Conservation (phyloP, 2,797 vertebrate species). For the Sparus aurata region DNA sequence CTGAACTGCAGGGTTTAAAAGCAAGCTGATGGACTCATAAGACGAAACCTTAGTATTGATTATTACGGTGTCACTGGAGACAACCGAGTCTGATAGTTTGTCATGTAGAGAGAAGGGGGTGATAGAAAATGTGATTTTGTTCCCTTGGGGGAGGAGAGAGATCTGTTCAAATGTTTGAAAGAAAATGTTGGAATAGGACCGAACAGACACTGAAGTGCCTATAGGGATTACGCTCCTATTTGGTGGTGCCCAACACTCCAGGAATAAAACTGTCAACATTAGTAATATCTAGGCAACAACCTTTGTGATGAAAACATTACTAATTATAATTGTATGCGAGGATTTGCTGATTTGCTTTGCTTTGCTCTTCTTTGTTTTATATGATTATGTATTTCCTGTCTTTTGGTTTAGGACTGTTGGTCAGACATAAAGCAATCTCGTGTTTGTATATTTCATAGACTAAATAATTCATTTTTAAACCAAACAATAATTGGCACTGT, state of each 20-base stretch:
- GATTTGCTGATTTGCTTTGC: neutral
- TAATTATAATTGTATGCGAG: neutral
- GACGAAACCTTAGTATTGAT: constrained; percentile 35
- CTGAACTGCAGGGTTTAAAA: constrained; percentile 21
- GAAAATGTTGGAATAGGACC: neutral
- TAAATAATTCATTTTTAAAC: neutral
- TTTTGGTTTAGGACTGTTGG: too few species aligned
- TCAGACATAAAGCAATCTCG: neutral
- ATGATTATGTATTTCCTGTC: too few species aligned
- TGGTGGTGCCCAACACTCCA: neutral
- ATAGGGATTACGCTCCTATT: neutral
- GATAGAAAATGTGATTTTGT: constrained; percentile 16
- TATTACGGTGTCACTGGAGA: constrained; percentile 21
- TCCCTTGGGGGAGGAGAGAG: neutral
- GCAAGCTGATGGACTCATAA: neutral
- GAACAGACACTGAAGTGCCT: constrained; percentile 5
- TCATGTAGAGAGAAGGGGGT: constrained; percentile 4
- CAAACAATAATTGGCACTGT: neutral
- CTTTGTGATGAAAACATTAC: neutral
- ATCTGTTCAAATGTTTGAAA: constrained; percentile 8
- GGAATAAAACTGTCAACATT: constrained; percentile 11
- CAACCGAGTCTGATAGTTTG: constrained; percentile 12
- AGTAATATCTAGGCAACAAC: constrained; percentile 1
- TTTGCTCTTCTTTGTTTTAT: neutral
- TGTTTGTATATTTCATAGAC: neutral